Percentiles rank a stretch among this genome's conserved stretches.
phyloP scores from a whole-genome alignment of 2,113 vertebrate genomes.

The Phodopus roborovskii region DNA sequence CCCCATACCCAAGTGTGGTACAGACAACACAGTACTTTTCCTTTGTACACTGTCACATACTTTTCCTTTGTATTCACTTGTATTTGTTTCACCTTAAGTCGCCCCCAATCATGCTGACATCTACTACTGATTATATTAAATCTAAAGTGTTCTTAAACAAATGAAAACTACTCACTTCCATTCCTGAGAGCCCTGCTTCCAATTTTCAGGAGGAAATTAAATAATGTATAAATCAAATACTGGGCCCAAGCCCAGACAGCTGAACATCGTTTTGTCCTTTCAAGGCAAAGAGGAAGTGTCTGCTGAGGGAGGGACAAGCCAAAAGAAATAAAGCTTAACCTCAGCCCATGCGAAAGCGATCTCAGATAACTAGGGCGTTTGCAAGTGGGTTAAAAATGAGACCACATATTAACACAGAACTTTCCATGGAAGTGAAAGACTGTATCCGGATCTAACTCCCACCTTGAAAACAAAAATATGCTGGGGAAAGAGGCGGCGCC shows the following conservation, averaged over 20 bases:
- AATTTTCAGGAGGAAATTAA: constrained; percentile 95
- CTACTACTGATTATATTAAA: constrained; percentile 86
- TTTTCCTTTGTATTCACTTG: constrained; percentile 72
- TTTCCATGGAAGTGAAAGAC: constrained; percentile 78
- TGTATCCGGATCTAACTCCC: constrained; percentile 73
- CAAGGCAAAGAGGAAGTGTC: constrained; percentile 92
- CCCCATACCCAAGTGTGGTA: constrained; percentile 9
- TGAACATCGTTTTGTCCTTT: constrained; percentile 93
- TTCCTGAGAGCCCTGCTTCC: constrained; percentile 89
- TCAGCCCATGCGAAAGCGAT: constrained; percentile 94
- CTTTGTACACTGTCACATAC: neutral
- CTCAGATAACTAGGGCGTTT: constrained; percentile 90
- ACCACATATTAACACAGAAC: constrained; percentile 86
- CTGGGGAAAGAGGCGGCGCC: constrained; percentile 48
- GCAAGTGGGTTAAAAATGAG: constrained; percentile 86
- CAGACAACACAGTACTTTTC: neutral
- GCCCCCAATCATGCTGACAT: constrained; percentile 87
- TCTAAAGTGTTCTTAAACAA: constrained; percentile 89
- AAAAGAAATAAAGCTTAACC: constrained; percentile 95
- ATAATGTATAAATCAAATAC: constrained; percentile 94
- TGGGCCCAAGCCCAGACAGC: constrained; percentile 88
- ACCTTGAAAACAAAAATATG: constrained; percentile 67
- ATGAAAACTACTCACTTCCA: constrained; percentile 89
- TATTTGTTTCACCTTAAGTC: constrained; percentile 86
- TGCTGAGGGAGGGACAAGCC: constrained; percentile 89